A percentile compares a stretch with the other conserved stretches of the same genome.
phyloP scores from a whole-genome alignment of 2,888 invertebrate species.

The Meiosimyza platycephala region DNA sequence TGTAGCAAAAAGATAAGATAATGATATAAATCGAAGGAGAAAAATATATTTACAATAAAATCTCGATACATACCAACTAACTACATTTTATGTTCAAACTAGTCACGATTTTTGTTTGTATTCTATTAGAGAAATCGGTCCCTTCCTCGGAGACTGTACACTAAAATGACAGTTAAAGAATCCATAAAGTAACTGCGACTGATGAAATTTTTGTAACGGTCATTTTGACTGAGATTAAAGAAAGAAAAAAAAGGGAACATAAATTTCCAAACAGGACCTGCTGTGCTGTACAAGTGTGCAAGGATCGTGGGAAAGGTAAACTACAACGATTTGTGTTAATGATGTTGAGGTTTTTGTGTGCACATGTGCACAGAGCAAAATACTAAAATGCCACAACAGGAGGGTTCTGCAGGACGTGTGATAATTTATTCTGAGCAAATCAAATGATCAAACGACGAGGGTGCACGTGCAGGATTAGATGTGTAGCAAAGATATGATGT shows the following conservation, averaged over 20 bases:
- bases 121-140: no score
- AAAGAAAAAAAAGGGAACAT: not conserved
- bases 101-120: no score
- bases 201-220: slow-evolving; percentile 15
- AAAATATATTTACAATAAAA: no score
- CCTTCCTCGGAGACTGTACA: not conserved
- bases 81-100: no score
- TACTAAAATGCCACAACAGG: not conserved
- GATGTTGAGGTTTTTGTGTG: slow-evolving; percentile 1
- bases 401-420: slow-evolving; percentile 5
- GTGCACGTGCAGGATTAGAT: slow-evolving; percentile 27
- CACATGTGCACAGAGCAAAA: slow-evolving; percentile 20
- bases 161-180: no score
- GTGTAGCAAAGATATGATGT: not conserved
- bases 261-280: not conserved
- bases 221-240: not conserved
- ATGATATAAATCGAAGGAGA: no score
- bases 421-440: not conserved
- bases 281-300: slow-evolving; percentile 22
- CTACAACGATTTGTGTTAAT: slow-evolving; percentile 21
- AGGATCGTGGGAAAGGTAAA: slow-evolving; percentile 34
- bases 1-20: no score
- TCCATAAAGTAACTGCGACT: not conserved
- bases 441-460: slow-evolving; percentile 19
- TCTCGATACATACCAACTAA: no score